Conservation (phyloP, 2,113 vertebrate genomes). For the Neogobius melanostomus region DNA sequence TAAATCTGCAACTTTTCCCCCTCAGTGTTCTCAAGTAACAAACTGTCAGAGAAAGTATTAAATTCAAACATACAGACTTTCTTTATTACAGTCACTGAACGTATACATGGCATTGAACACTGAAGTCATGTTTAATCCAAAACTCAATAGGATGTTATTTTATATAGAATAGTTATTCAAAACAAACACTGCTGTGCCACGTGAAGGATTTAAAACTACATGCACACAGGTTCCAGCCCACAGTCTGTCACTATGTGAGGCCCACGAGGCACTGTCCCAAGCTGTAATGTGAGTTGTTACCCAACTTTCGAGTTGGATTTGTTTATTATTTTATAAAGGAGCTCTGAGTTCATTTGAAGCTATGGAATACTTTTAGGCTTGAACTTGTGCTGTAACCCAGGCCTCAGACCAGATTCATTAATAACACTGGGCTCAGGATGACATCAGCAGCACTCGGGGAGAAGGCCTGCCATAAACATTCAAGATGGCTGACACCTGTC, state of each 20-base stretch:
- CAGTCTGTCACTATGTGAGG: conserved; percentile 40
- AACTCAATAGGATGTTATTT: conserved; percentile 13
- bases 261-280: conserved; percentile 20
- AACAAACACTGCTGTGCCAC: conserved; percentile 14
- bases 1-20: too few species aligned
- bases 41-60: too few species aligned
- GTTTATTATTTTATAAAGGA: conserved; percentile 68
- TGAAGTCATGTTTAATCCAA: neutral
- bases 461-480: conserved; percentile 53
- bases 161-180: conserved; percentile 1
- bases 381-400: conserved; percentile 45
- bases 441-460: conserved; percentile 50
- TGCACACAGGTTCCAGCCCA: conserved; percentile 8
- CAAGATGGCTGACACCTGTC: conserved; percentile 71
- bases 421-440: conserved; percentile 48
- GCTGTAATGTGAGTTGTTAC: conserved; percentile 36
- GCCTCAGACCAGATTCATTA: conserved; percentile 58
- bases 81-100: too few species aligned
- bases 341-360: conserved; percentile 44
- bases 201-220: conserved; percentile 4
- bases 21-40: too few species aligned
- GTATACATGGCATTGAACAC: neutral
- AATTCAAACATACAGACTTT: too few species aligned
- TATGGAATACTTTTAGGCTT: conserved; percentile 35
- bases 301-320: conserved; percentile 43